A percentile compares a stretch with the other conserved stretches of the same genome.
Conservation (phyloP, 2,113 vertebrate genomes). For the Mastomys coucha region DNA sequence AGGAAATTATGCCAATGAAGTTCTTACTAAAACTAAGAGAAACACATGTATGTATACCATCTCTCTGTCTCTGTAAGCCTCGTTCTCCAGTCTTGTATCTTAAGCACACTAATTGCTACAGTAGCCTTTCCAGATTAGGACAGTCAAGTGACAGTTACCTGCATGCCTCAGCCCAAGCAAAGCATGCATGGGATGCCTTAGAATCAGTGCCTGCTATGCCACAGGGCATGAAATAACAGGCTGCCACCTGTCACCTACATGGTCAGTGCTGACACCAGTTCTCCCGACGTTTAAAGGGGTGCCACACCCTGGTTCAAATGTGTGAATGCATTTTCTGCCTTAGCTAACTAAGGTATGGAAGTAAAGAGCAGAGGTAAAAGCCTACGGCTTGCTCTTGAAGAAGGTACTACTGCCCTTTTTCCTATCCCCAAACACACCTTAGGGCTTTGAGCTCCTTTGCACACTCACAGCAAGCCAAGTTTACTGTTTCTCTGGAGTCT, state of each 20-base stretch:
- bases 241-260: background rate
- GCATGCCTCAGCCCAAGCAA: background rate
- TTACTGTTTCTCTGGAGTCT: background rate
- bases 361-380: background rate
- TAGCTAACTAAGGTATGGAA: background rate
- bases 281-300: background rate
- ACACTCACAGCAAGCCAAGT: background rate
- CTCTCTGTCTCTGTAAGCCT: background rate
- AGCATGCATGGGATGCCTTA: background rate
- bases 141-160: background rate
- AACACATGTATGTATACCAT: background rate
- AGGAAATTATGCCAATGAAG: background rate
- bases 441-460: background rate
- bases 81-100: background rate
- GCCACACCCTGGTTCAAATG: background rate
- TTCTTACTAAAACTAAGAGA: background rate
- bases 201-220: background rate
- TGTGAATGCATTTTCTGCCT: no score
- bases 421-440: background rate
- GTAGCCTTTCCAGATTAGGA: background rate
- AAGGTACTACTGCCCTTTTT: background rate
- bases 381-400: background rate
- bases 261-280: background rate
- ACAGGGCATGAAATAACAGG: background rate
- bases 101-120: background rate